Conservation (phyloP, 2,888 invertebrate species). For the Trilocha varians region DNA sequence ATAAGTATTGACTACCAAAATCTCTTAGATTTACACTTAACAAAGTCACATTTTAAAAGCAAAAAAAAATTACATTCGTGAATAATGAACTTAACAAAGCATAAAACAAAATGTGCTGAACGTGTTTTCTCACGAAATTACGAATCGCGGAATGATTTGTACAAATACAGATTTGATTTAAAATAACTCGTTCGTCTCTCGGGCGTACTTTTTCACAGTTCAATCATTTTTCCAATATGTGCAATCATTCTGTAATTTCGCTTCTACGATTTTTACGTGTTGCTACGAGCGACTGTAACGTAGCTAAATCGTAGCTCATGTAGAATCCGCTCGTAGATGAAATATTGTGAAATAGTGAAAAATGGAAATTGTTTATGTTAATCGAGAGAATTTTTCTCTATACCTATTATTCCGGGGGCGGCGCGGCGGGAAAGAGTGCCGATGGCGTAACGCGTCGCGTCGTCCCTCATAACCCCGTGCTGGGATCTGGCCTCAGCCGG, state of each 20-base stretch:
- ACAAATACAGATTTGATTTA: background rate
- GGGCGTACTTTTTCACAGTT: constrained; percentile 12
- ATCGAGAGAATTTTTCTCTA: too few relatives aligned
- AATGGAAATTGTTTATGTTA: too few relatives aligned
- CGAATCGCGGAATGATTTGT: background rate
- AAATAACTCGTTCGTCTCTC: background rate
- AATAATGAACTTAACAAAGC: too few relatives aligned
- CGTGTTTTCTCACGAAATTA: background rate
- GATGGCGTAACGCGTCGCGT: too few relatives aligned
- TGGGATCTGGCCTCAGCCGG: too few relatives aligned
- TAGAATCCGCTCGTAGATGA: background rate
- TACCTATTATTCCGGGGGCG: too few relatives aligned
- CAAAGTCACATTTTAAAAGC: background rate
- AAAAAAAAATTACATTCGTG: too few relatives aligned
- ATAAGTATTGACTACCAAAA: too few relatives aligned
- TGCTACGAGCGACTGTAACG: background rate
- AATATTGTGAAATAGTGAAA: background rate
- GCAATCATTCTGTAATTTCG: background rate
- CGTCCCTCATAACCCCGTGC: too few relatives aligned
- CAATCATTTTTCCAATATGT: background rate
- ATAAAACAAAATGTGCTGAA: background rate
- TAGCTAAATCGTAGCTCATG: background rate
- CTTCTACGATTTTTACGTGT: background rate
- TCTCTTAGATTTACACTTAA: background rate
- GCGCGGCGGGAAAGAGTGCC: too few relatives aligned